Percentiles rank a stretch among this genome's conserved stretches.
Evolutionary conservation across 1,140 invertebrate species (phyloP).

Genomic region (Eulimnadia texana): DNA sequence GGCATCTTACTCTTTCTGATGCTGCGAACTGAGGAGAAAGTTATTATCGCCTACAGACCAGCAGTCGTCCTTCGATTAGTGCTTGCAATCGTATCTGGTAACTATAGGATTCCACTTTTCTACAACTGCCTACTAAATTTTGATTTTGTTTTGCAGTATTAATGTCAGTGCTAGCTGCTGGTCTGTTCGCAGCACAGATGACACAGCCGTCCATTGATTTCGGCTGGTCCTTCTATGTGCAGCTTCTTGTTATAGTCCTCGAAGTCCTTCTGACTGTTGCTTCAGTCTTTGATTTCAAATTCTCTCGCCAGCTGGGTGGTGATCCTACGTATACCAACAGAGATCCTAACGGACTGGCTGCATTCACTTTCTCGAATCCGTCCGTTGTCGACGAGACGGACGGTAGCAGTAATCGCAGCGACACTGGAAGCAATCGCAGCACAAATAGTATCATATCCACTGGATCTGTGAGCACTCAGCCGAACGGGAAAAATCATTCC

Average conservation of each 20-base stretch:
- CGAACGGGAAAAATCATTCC: not conserved
- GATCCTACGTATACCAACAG: constrained; percentile 39
- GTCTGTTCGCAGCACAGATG: not conserved
- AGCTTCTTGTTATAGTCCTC: constrained; percentile 58
- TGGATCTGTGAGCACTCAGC: not conserved
- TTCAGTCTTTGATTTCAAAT: constrained; percentile 57
- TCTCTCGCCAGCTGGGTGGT: constrained; percentile 47
- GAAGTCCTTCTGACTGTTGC: constrained; percentile 57
- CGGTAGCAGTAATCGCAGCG: not conserved
- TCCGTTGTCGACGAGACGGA: constrained; percentile 52
- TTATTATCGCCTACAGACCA: constrained; percentile 54
- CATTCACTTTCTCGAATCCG: constrained; percentile 64
- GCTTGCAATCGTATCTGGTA: constrained; percentile 55
- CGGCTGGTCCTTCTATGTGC: constrained; percentile 28
- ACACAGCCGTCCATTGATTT: not conserved
- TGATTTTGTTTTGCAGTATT: not conserved
- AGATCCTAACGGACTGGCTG: constrained; percentile 34
- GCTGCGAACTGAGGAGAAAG: constrained; percentile 62
- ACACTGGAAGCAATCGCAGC: not conserved
- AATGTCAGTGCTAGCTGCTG: not conserved
- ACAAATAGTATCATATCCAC: constrained; percentile 6
- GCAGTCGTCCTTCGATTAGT: constrained; percentile 60
- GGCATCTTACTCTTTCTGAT: constrained; percentile 66
- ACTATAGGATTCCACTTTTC: constrained; percentile 28
- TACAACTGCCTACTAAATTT: not conserved